Conservation (phyloP, 2,113 vertebrate genomes). For the Zosterops japonicus region DNA sequence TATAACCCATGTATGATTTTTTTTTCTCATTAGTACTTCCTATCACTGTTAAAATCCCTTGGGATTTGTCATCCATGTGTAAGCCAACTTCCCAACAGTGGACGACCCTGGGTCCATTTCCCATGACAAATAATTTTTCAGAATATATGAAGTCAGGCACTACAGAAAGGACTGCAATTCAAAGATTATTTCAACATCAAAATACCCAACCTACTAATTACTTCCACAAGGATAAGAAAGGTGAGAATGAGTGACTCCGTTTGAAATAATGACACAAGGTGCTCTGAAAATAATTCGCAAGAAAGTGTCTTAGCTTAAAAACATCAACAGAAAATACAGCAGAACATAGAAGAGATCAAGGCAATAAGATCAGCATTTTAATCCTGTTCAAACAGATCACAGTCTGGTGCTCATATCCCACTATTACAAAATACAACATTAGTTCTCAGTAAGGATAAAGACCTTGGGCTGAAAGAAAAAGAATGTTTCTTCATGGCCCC, state of each 20-base stretch:
- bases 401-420: neutral
- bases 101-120: neutral
- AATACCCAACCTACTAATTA: neutral
- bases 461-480: neutral
- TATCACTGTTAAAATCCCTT: neutral
- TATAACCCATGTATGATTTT: neutral
- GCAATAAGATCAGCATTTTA: neutral
- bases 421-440: neutral
- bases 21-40: neutral
- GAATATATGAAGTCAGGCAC: neutral
- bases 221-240: neutral
- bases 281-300: neutral
- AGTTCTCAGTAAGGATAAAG: neutral
- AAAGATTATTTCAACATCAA: neutral
- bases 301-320: neutral
- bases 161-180: neutral
- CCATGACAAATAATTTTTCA: neutral
- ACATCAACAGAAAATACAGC: neutral
- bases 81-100: neutral
- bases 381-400: neutral
- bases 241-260: neutral
- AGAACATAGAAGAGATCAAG: neutral
- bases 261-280: neutral
- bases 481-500: neutral
- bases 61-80: neutral